Evolutionary conservation across 2,888 invertebrate species (phyloP), one percentile per base, ranked within the genome.

Genomic region (Acronicta leporina): DNA sequence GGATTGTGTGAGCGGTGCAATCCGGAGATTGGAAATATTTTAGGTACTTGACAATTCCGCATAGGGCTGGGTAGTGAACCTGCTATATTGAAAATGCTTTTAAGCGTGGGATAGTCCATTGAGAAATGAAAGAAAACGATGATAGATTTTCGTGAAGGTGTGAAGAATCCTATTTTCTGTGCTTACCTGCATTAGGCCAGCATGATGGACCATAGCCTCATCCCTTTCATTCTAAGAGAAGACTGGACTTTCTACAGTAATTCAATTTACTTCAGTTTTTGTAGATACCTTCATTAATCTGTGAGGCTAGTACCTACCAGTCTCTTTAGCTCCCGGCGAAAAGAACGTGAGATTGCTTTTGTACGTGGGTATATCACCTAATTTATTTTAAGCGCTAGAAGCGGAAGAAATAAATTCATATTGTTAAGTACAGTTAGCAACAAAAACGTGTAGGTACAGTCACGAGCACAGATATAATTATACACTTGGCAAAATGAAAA

Each of bases 21-120:
- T 77, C 59, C 60, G 59, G 43, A 67, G 70, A 77, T 77, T 77
- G 68, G 61, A 75, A 77, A 70, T 77, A 77, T 75, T 68, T 75
- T 64, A n/a, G n/a, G n/a, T n/a, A 59, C 44, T 50, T 45, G 50
- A 46, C 25, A 42, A 45, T 43, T 27, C 40, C 10, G 15, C 16
- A n/a, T 15, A 54, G 65, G 60, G 63, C 44, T 14, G 62, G 25
- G 10, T 9, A 8, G 20, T n/a, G 38, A 38, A 10, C 8, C 41
- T 6, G 33, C 27, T 27, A 51, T 44, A 27, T 63, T 54, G 14
- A 20, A 33, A 27, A 16, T 5, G 35, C 16, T 33, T 33, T 3
- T 33, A 15, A n/a, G 16, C 14, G 38, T 50, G 11, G n/a, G 16
- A 45, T 30, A 42, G 27, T 11, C 33, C 11, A 40, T 8, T 25